Evolutionary conservation across 2,888 invertebrate genomes (phyloP).

Genomic region (Erebia aethiops): DNA sequence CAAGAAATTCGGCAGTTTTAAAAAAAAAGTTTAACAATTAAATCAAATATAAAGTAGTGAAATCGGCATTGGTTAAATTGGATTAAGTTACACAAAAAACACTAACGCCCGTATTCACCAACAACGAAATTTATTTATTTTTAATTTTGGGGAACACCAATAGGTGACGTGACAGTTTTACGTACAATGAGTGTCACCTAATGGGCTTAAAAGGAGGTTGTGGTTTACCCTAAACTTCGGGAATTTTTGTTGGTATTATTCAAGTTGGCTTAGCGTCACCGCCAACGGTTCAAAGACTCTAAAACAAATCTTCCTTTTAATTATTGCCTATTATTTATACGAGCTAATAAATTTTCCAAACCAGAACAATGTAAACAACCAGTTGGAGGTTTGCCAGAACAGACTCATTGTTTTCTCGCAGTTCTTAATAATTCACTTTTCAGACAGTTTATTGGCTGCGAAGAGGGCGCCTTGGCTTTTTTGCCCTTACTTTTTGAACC

Average conservation of each 20-base stretch:
- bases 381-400: slow-evolving; percentile 25
- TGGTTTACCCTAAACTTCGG: too few relatives aligned
- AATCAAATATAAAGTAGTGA: too few relatives aligned
- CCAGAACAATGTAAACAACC: slow-evolving; percentile 20
- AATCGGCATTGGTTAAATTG: too few relatives aligned
- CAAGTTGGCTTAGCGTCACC: not conserved
- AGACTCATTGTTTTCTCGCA: slow-evolving; percentile 32
- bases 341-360: slow-evolving; percentile 13
- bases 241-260: not conserved
- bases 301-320: not conserved
- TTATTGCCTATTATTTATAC: not conserved
- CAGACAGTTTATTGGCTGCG: slow-evolving; percentile 23
- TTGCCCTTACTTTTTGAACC: slow-evolving; percentile 2
- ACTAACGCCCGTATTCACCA: too few relatives aligned
- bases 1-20: too few relatives aligned
- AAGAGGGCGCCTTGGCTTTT: not conserved
- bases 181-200: too few relatives aligned
- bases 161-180: too few relatives aligned
- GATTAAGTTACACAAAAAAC: too few relatives aligned
- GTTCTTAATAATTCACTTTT: slow-evolving; percentile 32
- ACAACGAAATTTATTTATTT: too few relatives aligned
- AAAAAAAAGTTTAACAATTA: too few relatives aligned
- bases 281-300: not conserved
- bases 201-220: too few relatives aligned
- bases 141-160: too few relatives aligned